Percentiles rank a stretch among this genome's conserved stretches.
phyloP scores from a whole-genome alignment of 2,888 invertebrate genomes.

The Ectropis crepuscularia region DNA sequence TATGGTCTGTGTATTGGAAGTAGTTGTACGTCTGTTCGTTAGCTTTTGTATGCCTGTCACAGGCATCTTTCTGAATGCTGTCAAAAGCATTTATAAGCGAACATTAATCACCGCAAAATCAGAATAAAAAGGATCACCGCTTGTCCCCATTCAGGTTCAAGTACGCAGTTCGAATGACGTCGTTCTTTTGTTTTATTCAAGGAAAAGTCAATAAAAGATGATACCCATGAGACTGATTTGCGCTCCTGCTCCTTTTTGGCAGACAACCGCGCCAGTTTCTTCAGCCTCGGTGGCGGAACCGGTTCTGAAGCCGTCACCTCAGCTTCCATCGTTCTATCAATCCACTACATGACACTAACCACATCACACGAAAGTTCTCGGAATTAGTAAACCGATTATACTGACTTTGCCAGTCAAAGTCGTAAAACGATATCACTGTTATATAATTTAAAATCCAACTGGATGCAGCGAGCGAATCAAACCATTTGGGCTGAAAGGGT shows the following conservation, averaged over 20 bases:
- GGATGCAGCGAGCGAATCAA: slow-evolving; percentile 42
- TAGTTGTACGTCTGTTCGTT: slow-evolving; percentile 64
- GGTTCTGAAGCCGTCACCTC: slow-evolving; percentile 54
- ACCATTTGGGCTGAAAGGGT: slow-evolving; percentile 50
- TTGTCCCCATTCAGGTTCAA: slow-evolving; percentile 22
- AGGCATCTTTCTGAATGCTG: slow-evolving; percentile 51
- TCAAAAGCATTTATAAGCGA: slow-evolving; percentile 55
- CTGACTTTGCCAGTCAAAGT: slow-evolving; percentile 67
- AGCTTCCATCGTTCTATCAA: slow-evolving; percentile 54
- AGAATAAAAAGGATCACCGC: slow-evolving; percentile 35
- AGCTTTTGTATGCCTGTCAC: slow-evolving; percentile 65
- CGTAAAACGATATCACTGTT: slow-evolving; percentile 57
- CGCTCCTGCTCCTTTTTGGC: slow-evolving; percentile 64
- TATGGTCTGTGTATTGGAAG: slow-evolving; percentile 51
- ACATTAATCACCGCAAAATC: slow-evolving; percentile 50
- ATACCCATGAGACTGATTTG: slow-evolving; percentile 77
- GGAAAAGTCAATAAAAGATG: slow-evolving; percentile 11
- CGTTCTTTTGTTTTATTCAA: slow-evolving; percentile 14
- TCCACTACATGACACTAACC: slow-evolving; percentile 33
- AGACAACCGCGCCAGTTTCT: slow-evolving; percentile 74
- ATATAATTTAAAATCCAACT: slow-evolving; percentile 39
- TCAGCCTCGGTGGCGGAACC: slow-evolving; percentile 77
- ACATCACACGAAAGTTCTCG: slow-evolving; percentile 42
- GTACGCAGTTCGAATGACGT: slow-evolving; percentile 11
- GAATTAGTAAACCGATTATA: slow-evolving; percentile 58